These are phyloP conservation scores for Sinocyclocheilus maitianheensis DNA, from an alignment of 2,113 vertebrate species.

Conservation along the genomic window DNA sequence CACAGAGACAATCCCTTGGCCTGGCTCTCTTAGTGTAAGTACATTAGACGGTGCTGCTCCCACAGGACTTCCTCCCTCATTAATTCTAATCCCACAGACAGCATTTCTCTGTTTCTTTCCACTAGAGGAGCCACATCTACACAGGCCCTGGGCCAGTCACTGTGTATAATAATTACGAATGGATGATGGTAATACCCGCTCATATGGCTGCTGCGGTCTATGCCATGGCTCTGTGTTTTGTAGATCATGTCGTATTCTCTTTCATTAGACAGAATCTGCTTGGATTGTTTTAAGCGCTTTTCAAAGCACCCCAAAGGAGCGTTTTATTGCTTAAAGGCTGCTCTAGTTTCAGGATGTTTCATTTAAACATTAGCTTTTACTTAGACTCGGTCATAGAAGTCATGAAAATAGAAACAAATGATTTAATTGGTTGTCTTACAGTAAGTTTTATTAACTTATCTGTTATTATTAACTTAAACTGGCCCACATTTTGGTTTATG, in stretches of 20 bases:
- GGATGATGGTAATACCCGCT: slow-evolving; percentile 4
- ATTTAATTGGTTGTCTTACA: neutral
- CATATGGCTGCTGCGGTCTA: neutral
- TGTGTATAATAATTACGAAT: slow-evolving; percentile 40
- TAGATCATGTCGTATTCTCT: neutral
- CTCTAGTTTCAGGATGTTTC: neutral
- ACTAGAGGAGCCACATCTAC: slow-evolving; percentile 28
- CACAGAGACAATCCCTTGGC: slow-evolving; percentile 33
- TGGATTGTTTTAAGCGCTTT: neutral
- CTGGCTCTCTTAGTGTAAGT: slow-evolving; percentile 32
- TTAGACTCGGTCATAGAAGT: neutral
- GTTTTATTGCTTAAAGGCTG: neutral
- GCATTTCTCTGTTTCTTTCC: slow-evolving; percentile 13
- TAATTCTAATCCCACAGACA: slow-evolving; percentile 41
- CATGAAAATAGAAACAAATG: neutral
- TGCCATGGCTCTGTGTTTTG: neutral
- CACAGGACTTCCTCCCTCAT: slow-evolving; percentile 42
- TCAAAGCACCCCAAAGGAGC: neutral
- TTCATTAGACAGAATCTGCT: neutral
- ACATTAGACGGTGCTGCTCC: slow-evolving; percentile 42
- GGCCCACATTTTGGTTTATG: too few relatives aligned
- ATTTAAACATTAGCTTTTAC: neutral
- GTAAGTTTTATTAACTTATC: neutral
- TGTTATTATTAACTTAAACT: too few relatives aligned
- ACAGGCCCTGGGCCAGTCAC: neutral